Conservation (phyloP, 2,888 invertebrate species). For the Dysmachus trigonus region DNA sequence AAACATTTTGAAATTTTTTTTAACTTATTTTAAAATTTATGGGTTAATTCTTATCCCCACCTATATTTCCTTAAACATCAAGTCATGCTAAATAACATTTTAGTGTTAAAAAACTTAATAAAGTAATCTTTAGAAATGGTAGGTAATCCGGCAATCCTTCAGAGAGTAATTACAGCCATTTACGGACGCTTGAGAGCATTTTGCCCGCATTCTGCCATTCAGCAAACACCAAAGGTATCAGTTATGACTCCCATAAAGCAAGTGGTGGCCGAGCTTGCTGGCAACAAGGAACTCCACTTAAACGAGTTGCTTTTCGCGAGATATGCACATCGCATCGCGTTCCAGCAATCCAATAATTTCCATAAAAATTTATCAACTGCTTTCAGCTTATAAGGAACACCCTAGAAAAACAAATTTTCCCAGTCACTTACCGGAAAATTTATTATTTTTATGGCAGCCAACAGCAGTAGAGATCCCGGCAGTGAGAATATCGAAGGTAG, state of each 20-base stretch:
- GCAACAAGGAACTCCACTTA: not conserved
- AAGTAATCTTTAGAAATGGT: not conserved
- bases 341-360: not conserved
- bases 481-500: not conserved
- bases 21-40: no score
- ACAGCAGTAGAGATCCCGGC: not conserved
- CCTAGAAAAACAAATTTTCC: slow-evolving; percentile 14
- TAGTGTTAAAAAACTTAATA: not conserved
- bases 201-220: not conserved
- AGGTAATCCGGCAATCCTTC: not conserved
- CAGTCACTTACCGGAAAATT: not conserved
- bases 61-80: not conserved
- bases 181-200: not conserved
- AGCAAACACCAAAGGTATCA: not conserved
- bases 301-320: not conserved
- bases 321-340: not conserved
- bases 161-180: not conserved
- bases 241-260: not conserved
- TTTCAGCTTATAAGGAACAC: not conserved
- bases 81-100: not conserved
- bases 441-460: not conserved
- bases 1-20: no score
- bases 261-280: not conserved
- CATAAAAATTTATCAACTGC: slow-evolving; percentile 11
- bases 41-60: no score